Evolutionary conservation across 2,113 vertebrate species (phyloP).

Genomic region (Erythrocercus mccallii): DNA sequence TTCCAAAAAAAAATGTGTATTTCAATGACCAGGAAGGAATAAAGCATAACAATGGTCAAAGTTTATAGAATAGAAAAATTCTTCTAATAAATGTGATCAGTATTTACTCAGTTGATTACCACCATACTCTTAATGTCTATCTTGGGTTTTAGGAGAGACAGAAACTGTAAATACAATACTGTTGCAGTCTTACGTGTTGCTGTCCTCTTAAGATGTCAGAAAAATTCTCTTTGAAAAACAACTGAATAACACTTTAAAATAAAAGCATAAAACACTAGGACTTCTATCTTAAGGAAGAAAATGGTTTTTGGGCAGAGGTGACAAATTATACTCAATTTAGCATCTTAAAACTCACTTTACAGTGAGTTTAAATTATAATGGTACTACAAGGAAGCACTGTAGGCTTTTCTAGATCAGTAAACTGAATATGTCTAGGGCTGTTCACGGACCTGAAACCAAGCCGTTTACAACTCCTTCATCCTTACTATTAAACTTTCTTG

Average conservation of each 20-base stretch:
- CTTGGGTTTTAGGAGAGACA: not conserved
- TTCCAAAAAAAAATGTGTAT: not conserved
- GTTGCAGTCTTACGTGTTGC: not conserved
- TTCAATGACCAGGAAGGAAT: not conserved
- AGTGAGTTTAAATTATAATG: not conserved
- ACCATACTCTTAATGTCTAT: not conserved
- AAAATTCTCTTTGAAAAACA: not conserved
- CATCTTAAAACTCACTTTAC: not conserved
- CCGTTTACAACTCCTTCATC: not conserved
- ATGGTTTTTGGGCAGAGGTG: not conserved
- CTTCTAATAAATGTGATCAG: not conserved
- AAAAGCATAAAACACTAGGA: not conserved
- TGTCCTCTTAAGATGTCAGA: not conserved
- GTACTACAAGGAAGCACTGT: not conserved
- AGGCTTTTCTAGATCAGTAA: not conserved
- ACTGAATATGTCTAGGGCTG: not conserved
- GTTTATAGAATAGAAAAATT: not conserved
- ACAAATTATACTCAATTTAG: not conserved
- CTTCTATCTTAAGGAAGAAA: not conserved
- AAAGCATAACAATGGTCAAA: not conserved
- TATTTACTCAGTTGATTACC: not conserved
- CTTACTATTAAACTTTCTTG: not conserved
- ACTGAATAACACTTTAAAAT: not conserved
- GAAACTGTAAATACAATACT: not conserved
- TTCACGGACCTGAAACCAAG: not conserved